Evolutionary conservation across 2,888 invertebrate genomes (phyloP), one percentile per base, ranked within the genome.

Genomic region (Eilema caniola): DNA sequence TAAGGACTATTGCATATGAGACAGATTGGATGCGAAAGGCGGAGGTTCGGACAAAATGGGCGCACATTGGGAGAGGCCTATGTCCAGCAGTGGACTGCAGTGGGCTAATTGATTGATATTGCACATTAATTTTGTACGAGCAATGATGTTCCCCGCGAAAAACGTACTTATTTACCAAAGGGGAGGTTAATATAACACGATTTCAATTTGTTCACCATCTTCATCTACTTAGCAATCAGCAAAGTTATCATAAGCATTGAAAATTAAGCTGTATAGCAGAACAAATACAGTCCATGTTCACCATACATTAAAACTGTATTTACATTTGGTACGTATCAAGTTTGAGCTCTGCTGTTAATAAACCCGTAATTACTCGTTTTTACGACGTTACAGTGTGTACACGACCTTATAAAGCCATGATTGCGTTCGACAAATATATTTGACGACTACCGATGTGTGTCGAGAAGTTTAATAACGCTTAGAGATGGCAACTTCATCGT

Each of bases 391-490:
- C 62, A 33, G 69, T 76, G 79, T 73, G 74, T 71, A 59, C 68
- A 7, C 65, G 66, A 25, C 72, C 72, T 76, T 60, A 79, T 68
- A 66, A 66, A 28, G 66, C 63, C 74, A 60, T 69, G 79, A 72
- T 74, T 81, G 71, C 66, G 20, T 62, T 41, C 24, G 10, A 53
- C 75, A 80, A 82, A 77, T 75, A 79, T 74, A 71, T 73, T 70
- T 70, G 80, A 76, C 67, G 67, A 41, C 62, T 62, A 57, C 57
- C 57, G 41, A 66, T 67, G 66, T 70, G 66, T 66, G 66, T 57
- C 33, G 62, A 67, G 41, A 66, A 59, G 63, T 62, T 67, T 65
- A 65, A 66, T 70, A 66, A n/a, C 60, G 62, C 53, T 23, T 47
- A 53, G 41, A 53, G 25, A 67, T 47, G 70, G 66, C 47, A 60